Evolutionary conservation across 1,140 invertebrate species (phyloP), one percentile per base, ranked within the genome.

Genomic region (Copidosoma floridanum): DNA sequence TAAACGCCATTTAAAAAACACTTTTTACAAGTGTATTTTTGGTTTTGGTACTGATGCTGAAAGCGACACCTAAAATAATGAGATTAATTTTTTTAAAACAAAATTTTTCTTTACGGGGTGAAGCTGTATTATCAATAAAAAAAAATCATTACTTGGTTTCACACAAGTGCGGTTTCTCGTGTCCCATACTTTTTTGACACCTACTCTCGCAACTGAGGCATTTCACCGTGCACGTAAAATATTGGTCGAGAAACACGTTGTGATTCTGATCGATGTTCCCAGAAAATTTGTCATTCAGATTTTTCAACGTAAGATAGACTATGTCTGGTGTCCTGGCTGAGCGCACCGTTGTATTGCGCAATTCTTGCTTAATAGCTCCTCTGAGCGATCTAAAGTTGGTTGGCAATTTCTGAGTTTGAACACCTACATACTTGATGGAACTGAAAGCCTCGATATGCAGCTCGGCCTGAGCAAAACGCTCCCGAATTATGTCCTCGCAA

Each of bases 41-140:
- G 83, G 73, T 94, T 94, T 64, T 91, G 88, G 79, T 83, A 92
- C 70, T 92, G 88, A 74, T 90, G 86, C 67, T 92, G 88, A 79
- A 89, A 93, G 64, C 84, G 79, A 66, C 85, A 86, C 54, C 84
- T 82, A 46, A 53, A 56, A 60, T 27, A 47, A 38, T 50, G 21
- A 40, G 27, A 26, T 26, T 27, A 43, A 43, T 43, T 43, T 43
- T 12, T 12, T 43, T 11, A 10, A 11, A 11, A 11, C 6, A 43
- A 43, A 43, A 43, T 12, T n/a, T n/a, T n/a, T n/a, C n/a, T n/a
- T n/a, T n/a, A n/a, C n/a, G n/a, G n/a, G n/a, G n/a, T n/a, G n/a
- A 11, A 11, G 18, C 7, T 12, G 18, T 16, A 55, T 46, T 51
- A 61, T 20, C 7, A 37, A 62, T 64, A 73, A 69, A 69, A 65